Evolutionary conservation across 1,140 invertebrate genomes (phyloP).

Genomic region (Bombus vancouverensis): DNA sequence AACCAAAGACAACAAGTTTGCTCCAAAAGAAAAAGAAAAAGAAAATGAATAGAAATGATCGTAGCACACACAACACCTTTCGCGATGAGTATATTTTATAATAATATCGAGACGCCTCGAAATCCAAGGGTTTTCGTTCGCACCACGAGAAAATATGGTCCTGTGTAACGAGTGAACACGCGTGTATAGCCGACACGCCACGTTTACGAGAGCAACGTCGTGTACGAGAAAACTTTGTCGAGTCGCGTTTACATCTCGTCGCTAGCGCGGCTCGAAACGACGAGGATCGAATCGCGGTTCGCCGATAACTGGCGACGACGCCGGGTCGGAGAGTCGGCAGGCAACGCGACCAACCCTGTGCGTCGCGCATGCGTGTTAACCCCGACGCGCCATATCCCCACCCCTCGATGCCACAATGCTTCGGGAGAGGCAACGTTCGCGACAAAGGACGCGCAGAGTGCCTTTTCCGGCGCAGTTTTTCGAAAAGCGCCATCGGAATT

Average conservation of each 20-base stretch:
- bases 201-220: background rate
- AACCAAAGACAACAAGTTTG: too few relatives aligned
- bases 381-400: conserved; percentile 7
- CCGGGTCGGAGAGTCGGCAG: conserved; percentile 42
- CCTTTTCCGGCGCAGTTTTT: conserved; percentile 63
- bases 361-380: conserved; percentile 12
- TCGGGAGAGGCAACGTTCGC: conserved; percentile 55
- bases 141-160: background rate
- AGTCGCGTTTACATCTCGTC: conserved; percentile 49
- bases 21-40: background rate
- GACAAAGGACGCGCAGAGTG: conserved; percentile 55
- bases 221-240: background rate
- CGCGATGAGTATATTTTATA: background rate
- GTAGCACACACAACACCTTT: conserved; percentile 6
- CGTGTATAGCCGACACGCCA: background rate
- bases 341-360: conserved; percentile 62
- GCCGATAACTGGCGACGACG: conserved; percentile 70
- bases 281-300: conserved; percentile 63
- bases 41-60: background rate
- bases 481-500: conserved; percentile 1
- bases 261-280: conserved; percentile 46
- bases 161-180: background rate
- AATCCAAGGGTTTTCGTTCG: background rate
- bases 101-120: background rate
- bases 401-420: conserved; percentile 55